Percentiles rank a stretch among this genome's conserved stretches.
Evolutionary conservation across 2,797 vertebrate genomes (phyloP).

Genomic region (Phoxinus dragarum): DNA sequence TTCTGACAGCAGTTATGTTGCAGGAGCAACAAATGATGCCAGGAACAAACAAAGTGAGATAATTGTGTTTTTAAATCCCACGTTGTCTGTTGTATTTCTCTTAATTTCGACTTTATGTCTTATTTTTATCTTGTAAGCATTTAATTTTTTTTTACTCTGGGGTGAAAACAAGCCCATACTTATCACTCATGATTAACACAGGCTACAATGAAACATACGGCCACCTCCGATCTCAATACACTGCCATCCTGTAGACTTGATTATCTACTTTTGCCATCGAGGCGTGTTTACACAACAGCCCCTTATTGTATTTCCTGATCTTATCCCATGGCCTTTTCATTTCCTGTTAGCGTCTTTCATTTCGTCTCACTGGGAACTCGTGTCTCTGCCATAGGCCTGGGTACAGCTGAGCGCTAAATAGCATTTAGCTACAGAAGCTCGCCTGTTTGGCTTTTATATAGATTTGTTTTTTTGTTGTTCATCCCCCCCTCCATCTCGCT

Average conservation of each 20-base stretch:
- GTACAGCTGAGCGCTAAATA: conserved; percentile 64
- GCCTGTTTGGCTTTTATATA: conserved; percentile 1
- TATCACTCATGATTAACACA: neutral
- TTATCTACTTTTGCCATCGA: conserved; percentile 52
- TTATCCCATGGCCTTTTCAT: conserved; percentile 79
- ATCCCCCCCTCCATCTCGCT: conserved; percentile 40
- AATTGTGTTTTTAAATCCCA: neutral
- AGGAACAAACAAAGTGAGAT: neutral
- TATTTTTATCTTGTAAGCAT: neutral
- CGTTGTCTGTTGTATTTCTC: neutral
- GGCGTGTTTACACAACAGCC: conserved; percentile 77
- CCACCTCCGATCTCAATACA: neutral
- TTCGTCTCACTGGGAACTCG: conserved; percentile 60
- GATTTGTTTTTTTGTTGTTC: conserved; percentile 26
- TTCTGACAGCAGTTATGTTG: neutral
- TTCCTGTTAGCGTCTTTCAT: conserved; percentile 73
- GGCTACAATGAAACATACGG: neutral
- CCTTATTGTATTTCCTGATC: conserved; percentile 76
- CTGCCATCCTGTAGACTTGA: neutral
- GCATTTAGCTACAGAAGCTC: conserved; percentile 57
- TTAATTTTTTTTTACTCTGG: neutral
- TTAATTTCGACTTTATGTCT: neutral
- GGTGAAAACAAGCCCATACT: neutral
- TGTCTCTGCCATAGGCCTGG: conserved; percentile 66
- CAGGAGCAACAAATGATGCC: neutral